phyloP scores from a whole-genome alignment of 2,888 invertebrate species.

The Sarcophaga caerulescens region DNA sequence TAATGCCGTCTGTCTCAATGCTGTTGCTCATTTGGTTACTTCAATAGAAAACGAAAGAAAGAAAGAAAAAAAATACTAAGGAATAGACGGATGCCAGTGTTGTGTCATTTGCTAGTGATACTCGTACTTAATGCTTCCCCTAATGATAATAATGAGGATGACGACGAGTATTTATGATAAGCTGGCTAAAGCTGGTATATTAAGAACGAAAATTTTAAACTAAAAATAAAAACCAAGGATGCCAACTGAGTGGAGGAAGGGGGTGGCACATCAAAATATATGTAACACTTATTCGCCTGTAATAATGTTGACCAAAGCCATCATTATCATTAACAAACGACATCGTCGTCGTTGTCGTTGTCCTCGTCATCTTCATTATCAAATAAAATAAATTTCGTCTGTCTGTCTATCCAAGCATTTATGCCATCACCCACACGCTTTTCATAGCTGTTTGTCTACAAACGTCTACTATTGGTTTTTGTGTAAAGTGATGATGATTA shows the following conservation, averaged over 20 bases:
- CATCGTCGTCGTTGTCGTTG: neutral
- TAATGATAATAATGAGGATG: conserved; percentile 20
- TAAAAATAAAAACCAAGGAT: neutral
- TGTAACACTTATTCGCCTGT: conserved; percentile 51
- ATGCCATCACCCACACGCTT: neutral
- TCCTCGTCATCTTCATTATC: too few relatives aligned
- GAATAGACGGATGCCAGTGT: neutral
- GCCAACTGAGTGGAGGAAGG: neutral
- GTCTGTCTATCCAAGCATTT: too few relatives aligned
- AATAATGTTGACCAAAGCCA: conserved; percentile 56
- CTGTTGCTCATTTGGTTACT: conserved; percentile 47
- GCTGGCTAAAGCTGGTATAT: conserved; percentile 14
- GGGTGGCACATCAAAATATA: conserved; percentile 30
- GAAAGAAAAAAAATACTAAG: neutral
- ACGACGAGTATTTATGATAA: conserved; percentile 34
- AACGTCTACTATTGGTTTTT: conserved; percentile 37
- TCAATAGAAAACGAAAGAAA: neutral
- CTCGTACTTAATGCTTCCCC: neutral
- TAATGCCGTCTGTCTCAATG: neutral
- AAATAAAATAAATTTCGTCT: too few relatives aligned
- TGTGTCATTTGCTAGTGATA: conserved; percentile 13
- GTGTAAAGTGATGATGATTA: conserved; percentile 59
- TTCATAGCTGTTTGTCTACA: neutral
- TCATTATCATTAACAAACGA: conserved; percentile 31
- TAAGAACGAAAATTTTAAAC: neutral